Evolutionary conservation across 2,113 vertebrate genomes (phyloP).

Genomic region (Monopterus albus): DNA sequence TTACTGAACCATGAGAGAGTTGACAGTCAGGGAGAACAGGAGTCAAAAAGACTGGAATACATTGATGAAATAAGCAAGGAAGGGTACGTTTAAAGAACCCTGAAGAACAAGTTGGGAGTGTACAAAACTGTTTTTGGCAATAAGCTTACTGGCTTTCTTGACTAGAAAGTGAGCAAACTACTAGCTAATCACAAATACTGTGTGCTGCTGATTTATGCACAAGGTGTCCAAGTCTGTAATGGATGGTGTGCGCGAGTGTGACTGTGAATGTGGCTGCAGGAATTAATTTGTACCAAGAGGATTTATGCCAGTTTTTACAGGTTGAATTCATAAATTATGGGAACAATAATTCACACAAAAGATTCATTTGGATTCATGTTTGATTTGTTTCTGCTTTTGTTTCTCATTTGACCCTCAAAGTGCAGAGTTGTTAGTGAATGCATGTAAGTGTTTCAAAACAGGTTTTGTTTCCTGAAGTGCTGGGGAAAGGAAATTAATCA

Average conservation of each 20-base stretch:
- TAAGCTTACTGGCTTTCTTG: neutral
- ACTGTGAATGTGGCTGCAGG: constrained; percentile 43
- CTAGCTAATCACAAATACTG: constrained; percentile 21
- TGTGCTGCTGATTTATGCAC: constrained; percentile 51
- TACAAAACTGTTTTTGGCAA: neutral
- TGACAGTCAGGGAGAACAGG: constrained; percentile 5
- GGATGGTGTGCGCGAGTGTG: constrained; percentile 43
- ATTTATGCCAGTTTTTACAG: constrained; percentile 43
- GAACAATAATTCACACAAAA: constrained; percentile 50
- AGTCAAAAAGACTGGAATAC: constrained; percentile 12
- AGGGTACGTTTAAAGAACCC: neutral
- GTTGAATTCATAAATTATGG: constrained; percentile 58
- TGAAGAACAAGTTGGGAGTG: neutral
- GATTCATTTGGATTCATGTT: constrained; percentile 65
- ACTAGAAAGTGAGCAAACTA: neutral
- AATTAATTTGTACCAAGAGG: constrained; percentile 55
- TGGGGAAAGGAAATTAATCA: constrained; percentile 53
- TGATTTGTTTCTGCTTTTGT: constrained; percentile 62
- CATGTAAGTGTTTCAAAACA: constrained; percentile 38
- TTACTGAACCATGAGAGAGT: constrained; percentile 14
- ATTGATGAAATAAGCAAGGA: constrained; percentile 21
- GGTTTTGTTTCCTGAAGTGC: constrained; percentile 40
- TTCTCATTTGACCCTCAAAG: constrained; percentile 55
- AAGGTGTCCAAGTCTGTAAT: constrained; percentile 41
- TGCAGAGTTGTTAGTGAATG: constrained; percentile 33